These are phyloP conservation scores for Therioaphis trifolii DNA, from an alignment of 2,888 invertebrate genomes.

Conservation along the genomic window DNA sequence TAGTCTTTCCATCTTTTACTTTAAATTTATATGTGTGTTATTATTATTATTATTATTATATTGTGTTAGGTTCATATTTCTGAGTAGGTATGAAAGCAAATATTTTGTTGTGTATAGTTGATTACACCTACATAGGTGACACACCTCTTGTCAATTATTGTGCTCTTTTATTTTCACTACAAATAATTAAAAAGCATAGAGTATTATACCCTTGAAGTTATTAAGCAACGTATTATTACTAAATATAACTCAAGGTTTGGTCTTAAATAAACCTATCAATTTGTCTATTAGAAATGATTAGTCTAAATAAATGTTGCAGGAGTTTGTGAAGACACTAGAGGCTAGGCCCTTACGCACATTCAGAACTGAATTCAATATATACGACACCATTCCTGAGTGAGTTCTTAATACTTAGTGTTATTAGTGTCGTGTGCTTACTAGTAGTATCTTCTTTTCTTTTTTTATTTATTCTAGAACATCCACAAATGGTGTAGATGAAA, in stretches of 20 bases:
- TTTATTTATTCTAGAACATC: constrained; percentile 27
- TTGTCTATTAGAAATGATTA: constrained; percentile 63
- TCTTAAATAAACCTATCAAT: constrained; percentile 28
- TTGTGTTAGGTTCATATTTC: too few species aligned
- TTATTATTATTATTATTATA: too few species aligned
- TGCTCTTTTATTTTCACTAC: constrained; percentile 18
- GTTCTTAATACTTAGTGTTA: constrained; percentile 20
- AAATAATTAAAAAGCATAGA: constrained; percentile 38
- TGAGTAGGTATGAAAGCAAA: too few species aligned
- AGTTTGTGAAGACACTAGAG: constrained; percentile 77
- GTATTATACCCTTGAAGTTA: constrained; percentile 33
- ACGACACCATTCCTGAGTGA: constrained; percentile 64
- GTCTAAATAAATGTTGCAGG: constrained; percentile 70
- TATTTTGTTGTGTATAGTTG: constrained; percentile 14
- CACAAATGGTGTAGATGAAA: constrained; percentile 52
- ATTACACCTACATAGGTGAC: constrained; percentile 27
- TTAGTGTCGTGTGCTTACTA: neutral
- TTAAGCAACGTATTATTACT: constrained; percentile 48
- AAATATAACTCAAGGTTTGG: constrained; percentile 48
- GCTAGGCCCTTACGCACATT: constrained; percentile 81
- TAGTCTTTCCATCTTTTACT: too few species aligned
- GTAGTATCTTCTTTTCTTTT: neutral
- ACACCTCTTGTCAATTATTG: constrained; percentile 44
- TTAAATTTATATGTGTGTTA: too few species aligned
- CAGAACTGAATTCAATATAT: constrained; percentile 83